A percentile compares a stretch with the other conserved stretches of the same genome.
Conservation (phyloP, 2,113 vertebrate genomes). For the Lanius collurio region DNA sequence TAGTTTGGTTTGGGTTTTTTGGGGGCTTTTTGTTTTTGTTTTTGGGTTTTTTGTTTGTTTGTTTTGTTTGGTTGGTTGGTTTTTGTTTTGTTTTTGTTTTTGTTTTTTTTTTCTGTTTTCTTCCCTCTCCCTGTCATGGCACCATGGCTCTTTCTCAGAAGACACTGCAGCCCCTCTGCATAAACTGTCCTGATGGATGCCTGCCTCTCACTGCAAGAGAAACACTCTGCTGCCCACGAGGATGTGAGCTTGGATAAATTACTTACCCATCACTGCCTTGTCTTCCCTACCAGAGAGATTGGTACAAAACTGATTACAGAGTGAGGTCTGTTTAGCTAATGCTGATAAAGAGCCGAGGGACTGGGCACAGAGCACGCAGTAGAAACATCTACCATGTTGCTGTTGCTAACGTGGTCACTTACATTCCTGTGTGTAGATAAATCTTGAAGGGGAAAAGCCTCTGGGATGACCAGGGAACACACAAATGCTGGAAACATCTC, state of each 20-base stretch:
- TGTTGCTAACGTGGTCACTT: constrained; percentile 18
- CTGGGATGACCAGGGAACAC: background rate
- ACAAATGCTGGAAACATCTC: background rate
- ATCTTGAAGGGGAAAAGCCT: constrained; percentile 33
- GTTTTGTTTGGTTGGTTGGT: background rate
- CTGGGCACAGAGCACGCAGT: rapidly evolving
- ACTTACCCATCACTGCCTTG: background rate
- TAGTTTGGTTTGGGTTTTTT: too few species aligned
- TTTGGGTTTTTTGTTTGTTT: too few species aligned
- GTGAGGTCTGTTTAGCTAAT: background rate
- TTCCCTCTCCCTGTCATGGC: background rate
- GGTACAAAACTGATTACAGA: background rate
- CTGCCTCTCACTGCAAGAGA: background rate
- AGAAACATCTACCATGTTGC: background rate
- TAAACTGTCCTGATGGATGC: background rate
- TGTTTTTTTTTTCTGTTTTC: rapidly evolving
- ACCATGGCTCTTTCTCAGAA: background rate
- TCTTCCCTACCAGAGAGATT: background rate
- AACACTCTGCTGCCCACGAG: background rate
- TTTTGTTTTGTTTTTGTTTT: too few species aligned
- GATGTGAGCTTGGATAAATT: background rate
- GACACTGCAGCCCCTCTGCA: background rate
- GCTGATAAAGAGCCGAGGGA: background rate
- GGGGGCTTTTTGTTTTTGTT: too few species aligned
- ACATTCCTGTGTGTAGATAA: constrained; percentile 42